Base-by-base conservation (phyloP, 2,888 invertebrate species). In the Sinhomidia bicolor region DNA sequence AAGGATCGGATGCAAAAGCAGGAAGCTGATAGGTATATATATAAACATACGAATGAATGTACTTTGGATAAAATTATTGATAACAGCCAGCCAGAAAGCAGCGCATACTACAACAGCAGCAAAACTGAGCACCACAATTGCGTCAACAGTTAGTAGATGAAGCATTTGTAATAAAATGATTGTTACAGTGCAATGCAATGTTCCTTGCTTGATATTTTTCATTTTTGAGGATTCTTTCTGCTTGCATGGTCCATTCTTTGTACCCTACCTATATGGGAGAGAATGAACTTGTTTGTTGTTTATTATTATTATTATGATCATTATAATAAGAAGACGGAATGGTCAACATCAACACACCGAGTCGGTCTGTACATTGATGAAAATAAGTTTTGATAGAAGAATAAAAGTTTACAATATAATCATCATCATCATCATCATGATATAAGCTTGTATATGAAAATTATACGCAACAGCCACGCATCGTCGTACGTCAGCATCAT, bases 401-500 rank as follows among this genome's bases (percentile, higher is more conserved):
- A 23, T 20, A 17, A 17, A n/a, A 62, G 26, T 76, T 76, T 76
- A 62, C 62, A 29, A 60, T 68, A 1, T 54, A 51, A 54, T 26
- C 20, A 71, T 36, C 17, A 32, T 68, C n/a, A 71, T 17, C 9
- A 23, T 76, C n/a, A 51, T n/a, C 9, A 54, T 54, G 32, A 10
- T n/a, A 36, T n/a, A n/a, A n/a, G n/a, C 29, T 65, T 14, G 10
- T 29, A 62, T 62, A 29, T 1, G 26, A 51, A 60, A 5, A 54
- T 17, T 54, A 9, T 47, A 3, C 20, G 44, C 12, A 44, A 32
- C 9, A 12, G 54, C 5, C 32, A 32, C 32, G 12, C 17, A 20
- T 68, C 41, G 23, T 57, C 44, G 17, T 51, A 82, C 82, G 82
- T 88, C 88, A 88, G 78, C 88, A 83, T 88, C 78, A 88, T 88